Percentiles rank a stretch among this genome's conserved stretches.
These are phyloP conservation scores for Anthonomus grandis DNA, from an alignment of 1,140 invertebrate genomes.

Conservation along the genomic window DNA sequence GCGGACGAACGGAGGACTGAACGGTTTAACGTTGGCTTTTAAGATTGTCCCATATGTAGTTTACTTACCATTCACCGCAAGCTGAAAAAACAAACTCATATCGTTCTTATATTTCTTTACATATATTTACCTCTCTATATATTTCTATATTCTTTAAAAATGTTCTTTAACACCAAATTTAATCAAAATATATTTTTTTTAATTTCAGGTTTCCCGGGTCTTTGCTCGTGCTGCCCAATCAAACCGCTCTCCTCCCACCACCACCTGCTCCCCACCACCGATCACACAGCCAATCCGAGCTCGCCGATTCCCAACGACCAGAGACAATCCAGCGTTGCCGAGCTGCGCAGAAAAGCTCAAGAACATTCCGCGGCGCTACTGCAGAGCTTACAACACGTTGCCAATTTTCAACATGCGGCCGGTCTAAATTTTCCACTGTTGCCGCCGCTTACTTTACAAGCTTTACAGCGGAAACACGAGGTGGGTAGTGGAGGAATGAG, in stretches of 20 bases:
- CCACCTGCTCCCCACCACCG: constrained; percentile 33
- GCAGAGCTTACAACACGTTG: constrained; percentile 63
- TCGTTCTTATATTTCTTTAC: no score
- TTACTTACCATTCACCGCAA: no score
- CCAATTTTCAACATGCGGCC: constrained; percentile 53
- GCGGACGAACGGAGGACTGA: no score
- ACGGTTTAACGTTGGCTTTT: no score
- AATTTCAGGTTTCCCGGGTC: constrained; percentile 60
- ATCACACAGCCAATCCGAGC: constrained; percentile 30
- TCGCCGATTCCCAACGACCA: constrained; percentile 51
- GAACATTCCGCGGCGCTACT: constrained; percentile 84
- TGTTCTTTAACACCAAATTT: no score
- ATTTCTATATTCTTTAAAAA: no score
- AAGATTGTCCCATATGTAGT: no score
- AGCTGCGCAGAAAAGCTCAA: constrained; percentile 82
- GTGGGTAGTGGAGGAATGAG: constrained; percentile 12
- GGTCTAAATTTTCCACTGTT: constrained; percentile 54
- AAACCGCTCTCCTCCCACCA: constrained; percentile 50
- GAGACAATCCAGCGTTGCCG: constrained; percentile 79
- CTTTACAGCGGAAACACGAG: constrained; percentile 45
- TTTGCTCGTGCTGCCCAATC: constrained; percentile 75
- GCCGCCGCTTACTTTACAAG: constrained; percentile 51
- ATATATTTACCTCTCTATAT: no score
- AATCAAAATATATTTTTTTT: no score
- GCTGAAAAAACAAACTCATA: no score